A percentile compares a stretch with the other conserved stretches of the same genome.
These are phyloP conservation scores for Dermolepida albohirtum DNA, from an alignment of 2,888 invertebrate genomes.

Conservation along the genomic window DNA sequence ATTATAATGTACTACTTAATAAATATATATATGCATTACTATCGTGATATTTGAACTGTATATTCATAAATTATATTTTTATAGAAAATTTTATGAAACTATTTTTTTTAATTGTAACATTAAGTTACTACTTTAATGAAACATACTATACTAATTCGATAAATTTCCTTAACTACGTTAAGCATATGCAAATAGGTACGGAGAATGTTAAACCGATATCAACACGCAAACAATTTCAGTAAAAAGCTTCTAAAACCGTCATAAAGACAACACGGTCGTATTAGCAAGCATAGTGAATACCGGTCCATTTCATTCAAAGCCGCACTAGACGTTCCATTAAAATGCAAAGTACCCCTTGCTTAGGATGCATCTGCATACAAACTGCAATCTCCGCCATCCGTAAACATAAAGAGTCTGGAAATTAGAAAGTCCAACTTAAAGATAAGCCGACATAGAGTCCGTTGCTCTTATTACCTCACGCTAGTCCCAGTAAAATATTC, in stretches of 20 bases:
- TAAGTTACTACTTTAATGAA: not conserved
- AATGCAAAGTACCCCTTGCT: constrained; percentile 14
- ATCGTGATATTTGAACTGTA: too few species aligned
- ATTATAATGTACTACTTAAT: too few species aligned
- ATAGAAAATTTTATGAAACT: too few species aligned
- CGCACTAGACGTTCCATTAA: constrained; percentile 20
- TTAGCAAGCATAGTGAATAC: constrained; percentile 18
- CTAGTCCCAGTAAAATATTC: too few species aligned
- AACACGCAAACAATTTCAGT: constrained; percentile 14
- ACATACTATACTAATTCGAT: constrained; percentile 3
- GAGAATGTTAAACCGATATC: constrained; percentile 21
- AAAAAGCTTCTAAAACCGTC: constrained; percentile 24
- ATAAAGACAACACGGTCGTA: constrained; percentile 30
- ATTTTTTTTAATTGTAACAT: too few species aligned
- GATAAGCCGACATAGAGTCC: not conserved
- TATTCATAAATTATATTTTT: too few species aligned
- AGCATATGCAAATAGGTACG: constrained; percentile 13
- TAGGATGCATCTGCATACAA: constrained; percentile 6
- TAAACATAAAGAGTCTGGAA: constrained; percentile 18
- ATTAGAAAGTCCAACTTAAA: constrained; percentile 4
- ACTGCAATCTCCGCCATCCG: constrained; percentile 14
- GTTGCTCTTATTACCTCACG: constrained; percentile 1
- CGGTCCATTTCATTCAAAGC: constrained; percentile 23
- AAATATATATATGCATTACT: too few species aligned
- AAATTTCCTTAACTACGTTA: not conserved